Conservation (phyloP, 2,113 vertebrate species). For the Lepisosteus oculatus region DNA sequence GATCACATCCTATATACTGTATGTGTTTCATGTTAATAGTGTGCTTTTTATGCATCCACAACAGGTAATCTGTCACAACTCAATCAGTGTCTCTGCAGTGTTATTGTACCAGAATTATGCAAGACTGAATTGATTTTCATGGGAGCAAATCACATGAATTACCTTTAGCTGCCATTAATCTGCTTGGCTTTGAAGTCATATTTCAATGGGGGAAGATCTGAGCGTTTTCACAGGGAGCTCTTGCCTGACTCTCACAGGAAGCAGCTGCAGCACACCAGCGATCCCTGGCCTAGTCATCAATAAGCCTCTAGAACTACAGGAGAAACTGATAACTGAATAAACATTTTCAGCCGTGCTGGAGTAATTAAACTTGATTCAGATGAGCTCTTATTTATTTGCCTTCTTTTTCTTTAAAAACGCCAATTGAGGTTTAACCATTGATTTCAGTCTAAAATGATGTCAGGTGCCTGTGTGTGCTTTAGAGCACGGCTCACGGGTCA, state of each 20-base stretch:
- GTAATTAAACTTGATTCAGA: constrained; percentile 34
- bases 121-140: too few relatives aligned
- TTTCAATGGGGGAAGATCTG: too few relatives aligned
- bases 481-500: neutral
- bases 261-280: neutral
- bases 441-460: constrained; percentile 33
- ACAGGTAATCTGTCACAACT: too few relatives aligned
- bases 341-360: constrained; percentile 29
- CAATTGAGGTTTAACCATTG: constrained; percentile 37
- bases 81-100: too few relatives aligned
- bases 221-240: too few relatives aligned
- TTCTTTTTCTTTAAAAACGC: constrained; percentile 24
- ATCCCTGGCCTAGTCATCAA: neutral
- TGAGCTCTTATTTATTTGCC: constrained; percentile 8
- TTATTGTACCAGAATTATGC: too few relatives aligned
- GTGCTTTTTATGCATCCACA: neutral
- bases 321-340: constrained; percentile 24
- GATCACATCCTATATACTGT: too few relatives aligned
- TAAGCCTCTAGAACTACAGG: constrained; percentile 2
- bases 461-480: constrained; percentile 14
- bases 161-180: too few relatives aligned
- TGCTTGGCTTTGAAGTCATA: too few relatives aligned
- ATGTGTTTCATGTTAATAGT: too few relatives aligned
- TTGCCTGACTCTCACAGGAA: neutral
- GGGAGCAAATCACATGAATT: too few relatives aligned